Base-by-base conservation (phyloP, 1,140 invertebrate species). In the Magallana angulata region DNA sequence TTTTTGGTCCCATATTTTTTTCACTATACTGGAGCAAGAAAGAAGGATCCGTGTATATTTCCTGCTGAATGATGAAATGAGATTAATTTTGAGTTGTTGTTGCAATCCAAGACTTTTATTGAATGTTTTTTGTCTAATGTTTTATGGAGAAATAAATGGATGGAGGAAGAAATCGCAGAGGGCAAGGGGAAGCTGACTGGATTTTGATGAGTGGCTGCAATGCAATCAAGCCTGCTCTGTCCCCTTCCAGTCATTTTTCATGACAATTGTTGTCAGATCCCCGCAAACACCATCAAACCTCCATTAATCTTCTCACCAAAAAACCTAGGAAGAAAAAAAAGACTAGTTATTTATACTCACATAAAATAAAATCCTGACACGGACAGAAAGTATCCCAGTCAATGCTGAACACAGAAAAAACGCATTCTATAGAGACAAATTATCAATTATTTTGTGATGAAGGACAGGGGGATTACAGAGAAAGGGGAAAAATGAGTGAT, bases 371-470 rank as follows among this genome's bases (percentile, higher is more conserved):
- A 62, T 62, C 60, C 18, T 16, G 60, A 71, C 68, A 12, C 68
- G 11, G 18, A 71, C 68, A 71, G 36, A 71, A 48, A 71, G 68
- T 71, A 71, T 71, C 68, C 24, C 12, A 71, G 68, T 71, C 68
- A 71, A 24, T 71, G 68, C 68, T 30, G 18, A 24, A 24, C 68
- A 30, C 11, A 7, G 68, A 71, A 71, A 71, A 71, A 71, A 24
- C 36, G 48, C 68, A 30, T 71, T 71, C 68, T 24, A 71, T 71
- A 71, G 9, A 24, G 68, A 71, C 68, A 71, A 71, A 71, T 71
- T 71, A 71, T 71, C 68, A 71, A 71, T 71, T 71, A 71, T 71
- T 18, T 71, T 24, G 68, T 71, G 68, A 71, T 71, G 68, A 71
- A 71, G 68, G 68, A 71, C 68, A 30, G 8, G 0, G 24, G 68